These are phyloP conservation scores for Tupaia chinensis DNA, from an alignment of 2,113 vertebrate species.

Conservation along the genomic window DNA sequence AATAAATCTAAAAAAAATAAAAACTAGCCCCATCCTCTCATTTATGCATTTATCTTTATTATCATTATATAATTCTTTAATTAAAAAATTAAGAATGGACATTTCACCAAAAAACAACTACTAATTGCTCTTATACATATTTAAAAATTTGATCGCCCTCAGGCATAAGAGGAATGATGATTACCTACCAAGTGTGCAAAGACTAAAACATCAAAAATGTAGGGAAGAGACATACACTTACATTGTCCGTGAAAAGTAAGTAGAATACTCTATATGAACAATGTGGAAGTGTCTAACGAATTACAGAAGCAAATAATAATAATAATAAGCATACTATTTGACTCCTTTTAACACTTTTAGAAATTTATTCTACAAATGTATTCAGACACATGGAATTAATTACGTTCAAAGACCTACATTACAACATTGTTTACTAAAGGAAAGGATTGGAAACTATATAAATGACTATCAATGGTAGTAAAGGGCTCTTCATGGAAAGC, in stretches of 20 bases:
- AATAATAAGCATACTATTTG: neutral
- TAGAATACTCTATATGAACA: neutral
- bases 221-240: neutral
- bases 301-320: neutral
- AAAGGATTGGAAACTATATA: neutral
- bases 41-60: slow-evolving; percentile 3
- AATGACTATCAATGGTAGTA: neutral
- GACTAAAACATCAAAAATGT: neutral
- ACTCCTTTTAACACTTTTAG: neutral
- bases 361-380: slow-evolving; percentile 13
- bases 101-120: slow-evolving; percentile 10
- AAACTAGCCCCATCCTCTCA: neutral
- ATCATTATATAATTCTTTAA: neutral
- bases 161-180: slow-evolving; percentile 4
- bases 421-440: neutral
- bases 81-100: neutral
- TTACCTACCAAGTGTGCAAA: neutral
- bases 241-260: neutral
- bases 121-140: neutral
- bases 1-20: too few relatives aligned
- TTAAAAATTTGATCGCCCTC: neutral
- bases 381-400: neutral
- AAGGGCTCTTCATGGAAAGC: too few relatives aligned
- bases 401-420: neutral
- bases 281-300: neutral